These are phyloP conservation scores for Cephus nigrinus DNA, from an alignment of 2,888 invertebrate species.

Conservation along the genomic window DNA sequence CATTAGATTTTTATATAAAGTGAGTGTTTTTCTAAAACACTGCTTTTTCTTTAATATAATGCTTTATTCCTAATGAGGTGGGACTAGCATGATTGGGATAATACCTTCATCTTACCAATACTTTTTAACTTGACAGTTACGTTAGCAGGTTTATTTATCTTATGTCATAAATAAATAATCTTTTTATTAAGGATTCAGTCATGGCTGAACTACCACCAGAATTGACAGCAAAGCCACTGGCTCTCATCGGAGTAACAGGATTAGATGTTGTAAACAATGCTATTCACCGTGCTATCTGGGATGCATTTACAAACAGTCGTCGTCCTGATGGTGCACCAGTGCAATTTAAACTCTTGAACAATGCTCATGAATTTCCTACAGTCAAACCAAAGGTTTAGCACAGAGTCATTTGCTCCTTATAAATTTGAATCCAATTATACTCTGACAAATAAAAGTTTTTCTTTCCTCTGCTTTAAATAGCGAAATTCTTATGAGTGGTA, in stretches of 20 bases:
- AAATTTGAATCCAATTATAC: background rate
- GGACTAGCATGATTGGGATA: background rate
- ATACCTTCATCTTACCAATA: background rate
- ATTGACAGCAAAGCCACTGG: constrained; percentile 84
- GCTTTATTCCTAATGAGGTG: background rate
- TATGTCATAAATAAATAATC: background rate
- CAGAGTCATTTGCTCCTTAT: background rate
- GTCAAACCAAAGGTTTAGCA: constrained; percentile 75
- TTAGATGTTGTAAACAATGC: constrained; percentile 87
- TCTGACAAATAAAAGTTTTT: constrained; percentile 9
- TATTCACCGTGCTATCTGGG: constrained; percentile 93
- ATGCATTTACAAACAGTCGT: constrained; percentile 87
- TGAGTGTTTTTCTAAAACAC: background rate
- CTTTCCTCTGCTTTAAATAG: constrained; percentile 57
- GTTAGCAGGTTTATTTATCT: background rate
- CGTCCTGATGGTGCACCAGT: constrained; percentile 85
- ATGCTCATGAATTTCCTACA: constrained; percentile 88
- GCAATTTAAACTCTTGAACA: constrained; percentile 83
- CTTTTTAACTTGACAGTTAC: background rate
- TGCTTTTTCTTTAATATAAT: background rate
- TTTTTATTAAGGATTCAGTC: constrained; percentile 1
- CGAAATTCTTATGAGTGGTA: constrained; percentile 95
- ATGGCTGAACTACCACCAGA: constrained; percentile 82
- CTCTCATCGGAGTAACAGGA: constrained; percentile 89
- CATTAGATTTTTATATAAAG: background rate